Evolutionary conservation across 2,888 invertebrate species (phyloP).

Genomic region (Cosmorhoe ocellata): DNA sequence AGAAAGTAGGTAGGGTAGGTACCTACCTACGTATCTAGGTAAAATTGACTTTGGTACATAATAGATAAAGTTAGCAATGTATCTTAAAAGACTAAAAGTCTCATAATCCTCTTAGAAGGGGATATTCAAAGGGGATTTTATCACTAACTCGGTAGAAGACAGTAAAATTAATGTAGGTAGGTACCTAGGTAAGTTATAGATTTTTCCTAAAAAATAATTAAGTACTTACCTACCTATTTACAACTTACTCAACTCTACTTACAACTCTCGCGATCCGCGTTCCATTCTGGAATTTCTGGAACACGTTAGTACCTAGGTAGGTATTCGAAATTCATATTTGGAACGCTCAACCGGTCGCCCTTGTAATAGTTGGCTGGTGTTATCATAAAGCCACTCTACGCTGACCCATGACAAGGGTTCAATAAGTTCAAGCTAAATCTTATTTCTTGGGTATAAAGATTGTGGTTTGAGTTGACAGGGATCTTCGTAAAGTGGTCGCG

Average conservation of each 20-base stretch:
- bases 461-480: conserved; percentile 52
- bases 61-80: too few species aligned
- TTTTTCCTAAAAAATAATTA: neutral
- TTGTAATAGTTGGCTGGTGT: conserved; percentile 82
- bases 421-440: conserved; percentile 34
- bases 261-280: conserved; percentile 44
- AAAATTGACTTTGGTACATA: too few species aligned
- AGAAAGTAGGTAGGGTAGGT: too few species aligned
- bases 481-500: conserved; percentile 58
- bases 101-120: too few species aligned
- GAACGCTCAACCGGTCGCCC: conserved; percentile 79
- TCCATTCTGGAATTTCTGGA: conserved; percentile 70
- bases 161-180: too few species aligned
- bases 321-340: conserved; percentile 77
- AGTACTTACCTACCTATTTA: too few species aligned
- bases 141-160: too few species aligned
- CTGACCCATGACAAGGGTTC: conserved; percentile 54
- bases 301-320: conserved; percentile 52
- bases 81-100: too few species aligned
- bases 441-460: conserved; percentile 40
- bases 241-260: too few species aligned
- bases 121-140: too few species aligned
- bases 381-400: conserved; percentile 65
- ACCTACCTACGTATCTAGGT: too few species aligned
- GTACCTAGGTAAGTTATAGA: too few species aligned